These are phyloP conservation scores for Benthosema pterotum DNA, from an alignment of 2,797 vertebrate species.

Conservation along the genomic window DNA sequence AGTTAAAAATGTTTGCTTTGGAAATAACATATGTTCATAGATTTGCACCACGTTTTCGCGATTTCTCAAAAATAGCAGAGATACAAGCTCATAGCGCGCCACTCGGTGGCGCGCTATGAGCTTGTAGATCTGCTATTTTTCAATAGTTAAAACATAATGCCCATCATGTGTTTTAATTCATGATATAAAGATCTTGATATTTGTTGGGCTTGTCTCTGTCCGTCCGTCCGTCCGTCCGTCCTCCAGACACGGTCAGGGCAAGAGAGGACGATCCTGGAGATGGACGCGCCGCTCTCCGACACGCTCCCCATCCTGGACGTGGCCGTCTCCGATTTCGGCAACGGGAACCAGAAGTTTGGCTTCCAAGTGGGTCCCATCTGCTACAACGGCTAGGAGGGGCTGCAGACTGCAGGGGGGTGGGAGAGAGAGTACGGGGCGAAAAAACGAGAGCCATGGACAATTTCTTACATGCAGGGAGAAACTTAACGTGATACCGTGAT, in stretches of 20 bases:
- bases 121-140: too few relatives aligned
- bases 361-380: conserved; percentile 96
- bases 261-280: conserved; percentile 90
- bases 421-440: conserved; percentile 57
- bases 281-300: conserved; percentile 88
- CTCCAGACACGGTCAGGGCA: conserved; percentile 89
- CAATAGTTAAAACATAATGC: too few relatives aligned
- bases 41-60: too few relatives aligned
- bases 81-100: too few relatives aligned
- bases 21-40: too few relatives aligned
- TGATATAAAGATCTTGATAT: not conserved
- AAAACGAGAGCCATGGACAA: conserved; percentile 66
- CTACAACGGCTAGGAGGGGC: conserved; percentile 85
- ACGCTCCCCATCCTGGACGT: conserved; percentile 91
- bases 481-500: conserved; percentile 56
- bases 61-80: too few relatives aligned
- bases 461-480: conserved; percentile 72
- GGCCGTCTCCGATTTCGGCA: conserved; percentile 94
- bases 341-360: conserved; percentile 93
- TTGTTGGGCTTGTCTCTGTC: not conserved
- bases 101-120: too few relatives aligned
- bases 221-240: conserved; percentile 10
- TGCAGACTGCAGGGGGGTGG: conserved; percentile 11
- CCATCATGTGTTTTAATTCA: too few relatives aligned
- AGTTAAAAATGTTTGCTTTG: too few relatives aligned